Percentiles rank a stretch among this genome's conserved stretches.
phyloP scores from a whole-genome alignment of 2,113 vertebrate genomes.

The Conger conger region DNA sequence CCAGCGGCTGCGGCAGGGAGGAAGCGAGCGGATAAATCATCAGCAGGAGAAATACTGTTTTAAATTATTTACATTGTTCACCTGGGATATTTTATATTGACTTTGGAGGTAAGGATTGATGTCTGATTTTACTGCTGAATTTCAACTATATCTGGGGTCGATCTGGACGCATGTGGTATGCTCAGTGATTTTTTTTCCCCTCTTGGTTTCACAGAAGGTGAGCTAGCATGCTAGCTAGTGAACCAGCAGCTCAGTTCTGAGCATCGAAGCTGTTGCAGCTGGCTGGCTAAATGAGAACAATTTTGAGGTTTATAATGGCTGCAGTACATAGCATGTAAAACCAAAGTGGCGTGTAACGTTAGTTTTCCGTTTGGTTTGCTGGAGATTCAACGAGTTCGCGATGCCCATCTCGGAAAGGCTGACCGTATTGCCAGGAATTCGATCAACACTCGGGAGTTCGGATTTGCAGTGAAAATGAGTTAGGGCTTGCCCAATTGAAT shows the following conservation, averaged over 20 bases:
- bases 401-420: neutral
- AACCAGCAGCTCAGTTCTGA: neutral
- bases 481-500: neutral
- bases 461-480: neutral
- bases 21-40: constrained; percentile 46
- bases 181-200: neutral
- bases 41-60: constrained; percentile 27
- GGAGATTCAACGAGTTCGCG: neutral
- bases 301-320: neutral
- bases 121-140: neutral
- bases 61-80: constrained; percentile 38
- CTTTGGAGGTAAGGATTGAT: constrained; percentile 52
- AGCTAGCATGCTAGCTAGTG: neutral
- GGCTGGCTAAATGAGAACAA: neutral
- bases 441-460: neutral
- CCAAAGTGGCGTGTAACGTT: too few relatives aligned
- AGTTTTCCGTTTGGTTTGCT: neutral
- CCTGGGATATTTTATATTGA: constrained; percentile 50
- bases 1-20: constrained; percentile 49
- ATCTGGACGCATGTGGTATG: neutral
- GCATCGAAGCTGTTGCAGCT: neutral
- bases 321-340: neutral
- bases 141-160: neutral
- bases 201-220: neutral
- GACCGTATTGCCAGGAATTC: neutral